Evolutionary conservation across 2,888 invertebrate species (phyloP), one percentile per base, ranked within the genome.

Genomic region (Dugesia japonica): DNA sequence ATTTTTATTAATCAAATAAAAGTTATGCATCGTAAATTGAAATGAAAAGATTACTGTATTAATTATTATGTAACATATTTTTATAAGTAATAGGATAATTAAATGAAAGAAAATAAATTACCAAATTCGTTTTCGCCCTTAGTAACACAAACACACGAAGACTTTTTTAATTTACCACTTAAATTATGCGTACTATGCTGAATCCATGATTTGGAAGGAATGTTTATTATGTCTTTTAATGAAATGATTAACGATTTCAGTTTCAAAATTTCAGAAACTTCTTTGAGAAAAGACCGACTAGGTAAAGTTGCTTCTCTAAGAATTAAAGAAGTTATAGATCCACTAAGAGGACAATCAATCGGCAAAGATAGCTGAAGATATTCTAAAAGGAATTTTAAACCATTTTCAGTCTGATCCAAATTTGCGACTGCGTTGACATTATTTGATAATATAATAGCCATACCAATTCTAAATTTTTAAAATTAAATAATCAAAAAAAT

Each of bases 271-370:
- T 38, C 38, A 13, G 38, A 38, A 23, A 73, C 73, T 31, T 73
- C 28, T n/a, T 31, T 26, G 4, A 73, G 28, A 31, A 73, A 73
- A 7, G 73, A 73, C 7, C 73, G 73, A 17, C 28, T 27, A 28
- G 73, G 73, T n/a, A 73, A 31, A 27, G 73, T 31, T n/a, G 73
- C 26, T 31, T 73, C 73, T 28, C 73, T 26, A 7, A 73, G 7
- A 28, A 73, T 73, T 9, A 73, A n/a, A 31, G 27, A 73, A n/a
- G 73, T 31, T 9, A 73, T 31, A 9, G 73, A 73, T 17, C 73
- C 73, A 26, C 26, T 73, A 9, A 23, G 17, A n/a, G 73, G 73
- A n/a, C 31, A 26, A 73, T 73, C 73, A 7, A 73, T 26, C n/a
- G 73, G 73, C 13, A 73, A 31, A 27, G 27, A 73, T 26, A 27